Evolutionary conservation across 2,797 vertebrate species (phyloP).

Genomic region (Sebastes trivittatus): DNA sequence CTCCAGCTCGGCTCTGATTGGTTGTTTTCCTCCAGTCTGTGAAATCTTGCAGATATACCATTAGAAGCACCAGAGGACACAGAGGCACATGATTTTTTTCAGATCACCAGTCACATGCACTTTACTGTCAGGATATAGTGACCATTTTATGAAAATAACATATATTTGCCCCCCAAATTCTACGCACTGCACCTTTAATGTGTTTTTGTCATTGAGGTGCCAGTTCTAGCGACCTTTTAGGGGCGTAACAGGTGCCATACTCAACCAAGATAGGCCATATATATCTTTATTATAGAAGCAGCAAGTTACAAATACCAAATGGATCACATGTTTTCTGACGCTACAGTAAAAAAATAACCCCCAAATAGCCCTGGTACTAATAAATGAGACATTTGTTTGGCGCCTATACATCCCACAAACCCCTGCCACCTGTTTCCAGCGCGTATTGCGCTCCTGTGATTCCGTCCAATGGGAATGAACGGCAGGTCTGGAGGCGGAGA

Average conservation of each 20-base stretch:
- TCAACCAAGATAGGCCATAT: background rate
- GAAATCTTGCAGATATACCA: too few relatives aligned
- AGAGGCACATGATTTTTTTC: too few relatives aligned
- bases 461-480: constrained; percentile 76
- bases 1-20: too few relatives aligned
- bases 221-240: background rate
- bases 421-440: constrained; percentile 68
- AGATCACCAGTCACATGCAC: too few relatives aligned
- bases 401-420: constrained; percentile 25
- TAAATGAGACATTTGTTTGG: constrained; percentile 22
- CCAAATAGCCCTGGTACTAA: constrained; percentile 7
- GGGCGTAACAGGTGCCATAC: constrained; percentile 40
- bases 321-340: background rate
- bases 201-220: background rate
- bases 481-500: constrained; percentile 71
- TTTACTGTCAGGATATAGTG: too few relatives aligned
- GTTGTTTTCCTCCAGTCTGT: too few relatives aligned
- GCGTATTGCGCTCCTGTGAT: constrained; percentile 48
- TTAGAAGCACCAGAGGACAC: too few relatives aligned
- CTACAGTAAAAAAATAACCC: background rate
- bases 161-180: too few relatives aligned
- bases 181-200: too few relatives aligned
- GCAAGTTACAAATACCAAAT: background rate
- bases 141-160: too few relatives aligned
- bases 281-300: background rate